Conservation (phyloP, 1,140 invertebrate species). For the Notospermus geniculatus region DNA sequence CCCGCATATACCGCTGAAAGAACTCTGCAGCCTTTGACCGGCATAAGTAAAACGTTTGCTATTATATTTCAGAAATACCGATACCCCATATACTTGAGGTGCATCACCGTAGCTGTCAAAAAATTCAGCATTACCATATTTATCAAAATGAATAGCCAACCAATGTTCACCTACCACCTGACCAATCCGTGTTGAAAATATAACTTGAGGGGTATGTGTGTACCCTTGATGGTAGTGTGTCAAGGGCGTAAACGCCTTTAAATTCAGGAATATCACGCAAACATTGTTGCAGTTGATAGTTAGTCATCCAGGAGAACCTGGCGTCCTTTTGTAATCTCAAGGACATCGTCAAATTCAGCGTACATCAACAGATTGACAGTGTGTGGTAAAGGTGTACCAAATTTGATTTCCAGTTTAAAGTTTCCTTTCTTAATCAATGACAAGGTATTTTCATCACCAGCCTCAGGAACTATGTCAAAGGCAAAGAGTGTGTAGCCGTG, state of each 20-base stretch:
- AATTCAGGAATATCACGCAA: background rate
- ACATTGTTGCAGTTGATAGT: background rate
- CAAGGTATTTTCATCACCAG: background rate
- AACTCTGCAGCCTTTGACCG: background rate
- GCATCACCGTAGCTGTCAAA: background rate
- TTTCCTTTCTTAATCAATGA: background rate
- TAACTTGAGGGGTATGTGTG: background rate
- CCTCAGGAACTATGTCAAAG: background rate
- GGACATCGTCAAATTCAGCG: slow-evolving; percentile 6
- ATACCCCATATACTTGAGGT: background rate
- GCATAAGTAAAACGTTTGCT: background rate
- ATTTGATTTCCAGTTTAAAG: background rate
- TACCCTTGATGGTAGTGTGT: background rate
- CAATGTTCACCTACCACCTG: background rate
- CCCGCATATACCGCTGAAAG: background rate
- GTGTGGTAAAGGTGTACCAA: background rate
- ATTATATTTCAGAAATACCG: background rate
- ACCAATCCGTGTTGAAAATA: background rate
- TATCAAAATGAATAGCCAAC: background rate
- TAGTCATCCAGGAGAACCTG: background rate
- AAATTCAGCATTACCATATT: background rate
- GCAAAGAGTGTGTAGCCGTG: background rate
- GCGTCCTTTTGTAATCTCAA: background rate
- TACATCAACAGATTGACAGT: slow-evolving; percentile 1
- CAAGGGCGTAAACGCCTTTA: slow-evolving; percentile 6